A percentile compares a stretch with the other conserved stretches of the same genome.
phyloP scores from a whole-genome alignment of 2,113 vertebrate species.

The Lophotis ruficrista region DNA sequence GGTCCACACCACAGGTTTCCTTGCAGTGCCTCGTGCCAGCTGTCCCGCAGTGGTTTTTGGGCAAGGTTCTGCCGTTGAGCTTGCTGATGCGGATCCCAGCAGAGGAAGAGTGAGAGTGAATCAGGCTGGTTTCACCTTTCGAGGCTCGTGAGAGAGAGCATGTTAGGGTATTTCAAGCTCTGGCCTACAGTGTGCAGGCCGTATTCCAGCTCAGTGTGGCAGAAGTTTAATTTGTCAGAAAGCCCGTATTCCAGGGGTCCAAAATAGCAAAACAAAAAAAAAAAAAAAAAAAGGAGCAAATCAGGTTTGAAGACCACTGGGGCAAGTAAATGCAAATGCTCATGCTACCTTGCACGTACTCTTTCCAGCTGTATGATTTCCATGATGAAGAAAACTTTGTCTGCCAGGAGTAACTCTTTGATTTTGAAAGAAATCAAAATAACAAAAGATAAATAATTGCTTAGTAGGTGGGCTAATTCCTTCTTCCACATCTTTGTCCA shows the following conservation, averaged over 20 bases:
- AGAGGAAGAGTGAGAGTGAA: background rate
- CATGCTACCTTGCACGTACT: slow-evolving; percentile 52
- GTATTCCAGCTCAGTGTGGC: background rate
- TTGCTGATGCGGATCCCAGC: background rate
- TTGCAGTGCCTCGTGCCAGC: background rate
- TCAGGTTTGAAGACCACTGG: background rate
- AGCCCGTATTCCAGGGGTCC: background rate
- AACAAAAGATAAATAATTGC: slow-evolving; percentile 53
- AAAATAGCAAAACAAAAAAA: background rate
- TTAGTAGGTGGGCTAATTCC: slow-evolving; percentile 63
- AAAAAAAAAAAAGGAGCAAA: background rate
- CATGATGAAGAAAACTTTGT: slow-evolving; percentile 12
- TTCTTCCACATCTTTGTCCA: slow-evolving; percentile 46
- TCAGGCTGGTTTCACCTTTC: background rate
- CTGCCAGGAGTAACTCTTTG: slow-evolving; percentile 48
- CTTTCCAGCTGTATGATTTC: slow-evolving; percentile 46
- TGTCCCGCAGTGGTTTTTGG: fast-evolving
- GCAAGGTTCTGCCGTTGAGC: background rate
- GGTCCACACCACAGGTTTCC: background rate
- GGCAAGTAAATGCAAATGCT: background rate
- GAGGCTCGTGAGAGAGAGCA: fast-evolving
- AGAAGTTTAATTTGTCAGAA: background rate
- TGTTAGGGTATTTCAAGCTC: background rate
- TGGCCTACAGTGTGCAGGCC: background rate
- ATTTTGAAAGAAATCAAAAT: slow-evolving; percentile 60